Conservation (phyloP, 2,888 invertebrate species). For the Tridacna crocea region DNA sequence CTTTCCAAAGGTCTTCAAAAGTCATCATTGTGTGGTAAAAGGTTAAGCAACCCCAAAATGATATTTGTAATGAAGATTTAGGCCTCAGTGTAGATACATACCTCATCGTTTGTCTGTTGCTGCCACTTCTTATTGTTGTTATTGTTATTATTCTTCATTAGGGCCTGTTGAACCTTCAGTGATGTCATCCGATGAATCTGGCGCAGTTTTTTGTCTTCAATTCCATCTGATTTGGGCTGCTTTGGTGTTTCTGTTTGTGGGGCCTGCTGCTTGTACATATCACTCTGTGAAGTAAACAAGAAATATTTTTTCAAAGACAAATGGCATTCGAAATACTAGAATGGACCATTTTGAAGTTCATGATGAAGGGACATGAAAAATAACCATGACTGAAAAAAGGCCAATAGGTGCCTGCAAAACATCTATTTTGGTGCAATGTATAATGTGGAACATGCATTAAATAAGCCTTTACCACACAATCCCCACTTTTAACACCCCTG, state of each 20-base stretch:
- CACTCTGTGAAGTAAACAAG: slow-evolving; percentile 4
- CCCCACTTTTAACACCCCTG: not conserved
- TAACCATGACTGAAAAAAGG: too few relatives aligned
- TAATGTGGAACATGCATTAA: too few relatives aligned
- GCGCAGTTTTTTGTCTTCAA: slow-evolving; percentile 57
- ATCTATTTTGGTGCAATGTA: too few relatives aligned
- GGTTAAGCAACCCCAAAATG: too few relatives aligned
- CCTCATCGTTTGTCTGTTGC: slow-evolving; percentile 61
- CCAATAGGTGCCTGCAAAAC: too few relatives aligned
- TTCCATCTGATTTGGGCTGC: slow-evolving; percentile 44
- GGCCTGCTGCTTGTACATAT: slow-evolving; percentile 13
- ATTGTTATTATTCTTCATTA: slow-evolving; percentile 58
- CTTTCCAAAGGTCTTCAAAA: too few relatives aligned
- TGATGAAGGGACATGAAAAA: too few relatives aligned
- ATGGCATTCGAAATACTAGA: too few relatives aligned
- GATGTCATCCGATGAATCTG: slow-evolving; percentile 62
- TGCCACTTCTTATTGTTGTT: slow-evolving; percentile 56
- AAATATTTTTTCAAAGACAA: too few relatives aligned
- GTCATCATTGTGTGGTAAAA: too few relatives aligned
- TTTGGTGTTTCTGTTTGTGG: slow-evolving; percentile 24
- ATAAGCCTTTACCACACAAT: not conserved
- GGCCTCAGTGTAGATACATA: slow-evolving; percentile 25
- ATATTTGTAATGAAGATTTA: too few relatives aligned
- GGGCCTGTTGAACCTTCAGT: slow-evolving; percentile 59
- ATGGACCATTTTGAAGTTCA: too few relatives aligned